Conservation (phyloP, 2,113 vertebrate species). For the Echinops telfairi region DNA sequence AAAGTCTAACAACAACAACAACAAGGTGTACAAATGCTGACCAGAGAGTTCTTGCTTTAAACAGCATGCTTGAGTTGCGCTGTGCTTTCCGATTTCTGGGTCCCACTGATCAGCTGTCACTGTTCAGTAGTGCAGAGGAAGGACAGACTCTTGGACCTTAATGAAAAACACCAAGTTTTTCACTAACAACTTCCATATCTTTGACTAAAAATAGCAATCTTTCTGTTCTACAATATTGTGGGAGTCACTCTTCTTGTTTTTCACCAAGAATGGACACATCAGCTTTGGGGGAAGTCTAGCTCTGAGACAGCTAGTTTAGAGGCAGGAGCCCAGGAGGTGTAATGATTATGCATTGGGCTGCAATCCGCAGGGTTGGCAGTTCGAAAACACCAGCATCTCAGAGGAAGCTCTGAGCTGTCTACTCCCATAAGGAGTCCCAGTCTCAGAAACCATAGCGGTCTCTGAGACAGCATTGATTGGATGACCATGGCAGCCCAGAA, state of each 20-base stretch:
- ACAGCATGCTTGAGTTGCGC: neutral
- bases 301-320: neutral
- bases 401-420: no score
- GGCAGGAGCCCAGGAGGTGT: neutral
- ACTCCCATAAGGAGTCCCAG: no score
- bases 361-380: no score
- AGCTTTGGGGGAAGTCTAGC: neutral
- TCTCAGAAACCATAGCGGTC: no score
- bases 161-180: constrained; percentile 1
- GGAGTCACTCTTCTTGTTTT: neutral
- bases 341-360: no score
- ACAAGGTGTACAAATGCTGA: neutral
- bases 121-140: neutral
- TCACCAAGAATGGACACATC: constrained; percentile 11
- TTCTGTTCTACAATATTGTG: neutral
- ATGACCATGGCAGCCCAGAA: neutral
- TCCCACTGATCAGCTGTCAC: neutral
- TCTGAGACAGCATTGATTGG: no score
- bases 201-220: neutral
- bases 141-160: neutral
- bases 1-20: neutral
- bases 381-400: no score
- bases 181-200: constrained; percentile 10
- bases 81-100: neutral
- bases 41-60: constrained; percentile 3